phyloP scores from a whole-genome alignment of 2,797 vertebrate genomes.

The Iguana delicatissima region DNA sequence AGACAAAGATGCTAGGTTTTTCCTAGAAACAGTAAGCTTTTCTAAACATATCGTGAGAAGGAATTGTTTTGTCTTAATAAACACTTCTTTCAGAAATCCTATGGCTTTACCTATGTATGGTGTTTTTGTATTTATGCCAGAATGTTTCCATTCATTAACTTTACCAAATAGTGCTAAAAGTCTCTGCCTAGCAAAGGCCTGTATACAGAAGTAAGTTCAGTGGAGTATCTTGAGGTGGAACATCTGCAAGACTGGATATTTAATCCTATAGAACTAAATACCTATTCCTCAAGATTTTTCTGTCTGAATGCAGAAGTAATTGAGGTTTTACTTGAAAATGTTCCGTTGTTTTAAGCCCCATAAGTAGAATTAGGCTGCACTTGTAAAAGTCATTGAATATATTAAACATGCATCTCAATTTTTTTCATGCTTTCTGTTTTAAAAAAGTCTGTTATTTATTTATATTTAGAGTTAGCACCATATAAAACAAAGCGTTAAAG shows the following conservation, averaged over 20 bases:
- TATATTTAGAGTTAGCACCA: not conserved
- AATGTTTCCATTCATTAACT: too few species aligned
- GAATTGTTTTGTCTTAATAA: not conserved
- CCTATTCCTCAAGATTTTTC: not conserved
- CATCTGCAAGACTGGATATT: not conserved
- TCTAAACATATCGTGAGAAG: not conserved
- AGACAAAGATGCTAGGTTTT: not conserved
- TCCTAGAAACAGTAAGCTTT: not conserved
- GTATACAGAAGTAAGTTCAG: not conserved
- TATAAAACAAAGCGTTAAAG: not conserved
- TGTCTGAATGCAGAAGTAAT: not conserved
- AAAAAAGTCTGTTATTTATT: not conserved
- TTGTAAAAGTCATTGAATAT: not conserved
- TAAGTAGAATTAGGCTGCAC: not conserved
- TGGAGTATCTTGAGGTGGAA: not conserved
- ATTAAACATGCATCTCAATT: not conserved
- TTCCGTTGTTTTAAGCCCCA: not conserved
- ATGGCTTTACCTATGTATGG: not conserved
- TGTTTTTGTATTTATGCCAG: too few species aligned
- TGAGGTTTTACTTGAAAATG: not conserved
- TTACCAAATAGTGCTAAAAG: not conserved
- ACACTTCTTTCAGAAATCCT: not conserved
- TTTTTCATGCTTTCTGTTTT: not conserved
- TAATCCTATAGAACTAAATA: not conserved
- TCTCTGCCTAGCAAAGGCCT: not conserved